phyloP scores from a whole-genome alignment of 2,888 invertebrate species.

The Apamea sordens region DNA sequence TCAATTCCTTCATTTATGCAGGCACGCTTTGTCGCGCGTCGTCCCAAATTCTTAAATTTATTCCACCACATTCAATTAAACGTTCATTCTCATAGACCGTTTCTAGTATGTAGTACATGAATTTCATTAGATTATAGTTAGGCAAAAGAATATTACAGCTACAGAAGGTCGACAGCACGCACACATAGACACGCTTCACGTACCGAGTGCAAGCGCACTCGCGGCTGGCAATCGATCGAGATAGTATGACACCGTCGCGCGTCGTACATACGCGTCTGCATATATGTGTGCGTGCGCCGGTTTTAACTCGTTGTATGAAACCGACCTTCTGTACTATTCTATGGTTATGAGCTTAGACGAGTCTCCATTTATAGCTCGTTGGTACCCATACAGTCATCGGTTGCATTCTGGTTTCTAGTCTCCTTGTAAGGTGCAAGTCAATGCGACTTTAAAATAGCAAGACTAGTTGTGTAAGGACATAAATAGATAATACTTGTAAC shows the following conservation, averaged over 20 bases:
- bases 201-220: neutral
- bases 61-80: constrained; percentile 61
- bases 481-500: constrained; percentile 56
- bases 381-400: constrained; percentile 62
- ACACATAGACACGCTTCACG: neutral
- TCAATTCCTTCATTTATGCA: constrained; percentile 14
- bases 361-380: constrained; percentile 66
- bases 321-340: constrained; percentile 4
- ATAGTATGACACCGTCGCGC: neutral
- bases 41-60: constrained; percentile 60
- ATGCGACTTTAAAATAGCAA: constrained; percentile 64
- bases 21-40: neutral
- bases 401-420: constrained; percentile 51
- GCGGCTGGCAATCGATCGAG: neutral
- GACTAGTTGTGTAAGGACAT: constrained; percentile 49
- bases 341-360: constrained; percentile 42
- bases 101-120: constrained; percentile 42
- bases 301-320: neutral
- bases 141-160: neutral
- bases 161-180: neutral
- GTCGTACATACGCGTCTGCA: neutral
- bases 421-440: constrained; percentile 62
- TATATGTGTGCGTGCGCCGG: neutral
- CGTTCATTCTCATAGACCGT: constrained; percentile 36
- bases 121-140: constrained; percentile 41